These are phyloP conservation scores for Alouatta palliata DNA, from an alignment of 2,113 vertebrate genomes.

Conservation along the genomic window DNA sequence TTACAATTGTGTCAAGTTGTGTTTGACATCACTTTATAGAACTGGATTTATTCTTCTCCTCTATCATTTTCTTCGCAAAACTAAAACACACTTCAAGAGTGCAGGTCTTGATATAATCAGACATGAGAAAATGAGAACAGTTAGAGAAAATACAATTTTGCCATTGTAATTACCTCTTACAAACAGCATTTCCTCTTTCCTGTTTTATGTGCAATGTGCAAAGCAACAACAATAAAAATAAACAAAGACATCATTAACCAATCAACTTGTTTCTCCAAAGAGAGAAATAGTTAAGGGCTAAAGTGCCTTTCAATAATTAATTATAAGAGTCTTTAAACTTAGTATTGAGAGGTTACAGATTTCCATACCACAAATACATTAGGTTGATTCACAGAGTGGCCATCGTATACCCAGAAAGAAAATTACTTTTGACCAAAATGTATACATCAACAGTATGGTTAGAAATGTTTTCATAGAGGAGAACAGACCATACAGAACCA, in stretches of 20 bases:
- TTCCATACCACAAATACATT: constrained; percentile 15
- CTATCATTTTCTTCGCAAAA: constrained; percentile 50
- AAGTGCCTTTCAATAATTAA: constrained; percentile 69
- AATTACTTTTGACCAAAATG: constrained; percentile 36
- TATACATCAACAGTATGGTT: not conserved
- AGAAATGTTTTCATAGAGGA: not conserved
- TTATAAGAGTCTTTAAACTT: constrained; percentile 48
- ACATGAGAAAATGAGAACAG: constrained; percentile 67
- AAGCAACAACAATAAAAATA: constrained; percentile 59
- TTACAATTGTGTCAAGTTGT: constrained; percentile 15
- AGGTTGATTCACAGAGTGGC: constrained; percentile 39
- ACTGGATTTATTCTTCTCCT: constrained; percentile 48
- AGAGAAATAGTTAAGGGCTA: constrained; percentile 54
- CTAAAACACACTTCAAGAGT: constrained; percentile 31
- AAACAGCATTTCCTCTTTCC: constrained; percentile 71
- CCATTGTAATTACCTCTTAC: constrained; percentile 71
- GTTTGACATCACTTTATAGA: constrained; percentile 16
- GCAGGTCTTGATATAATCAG: constrained; percentile 51
- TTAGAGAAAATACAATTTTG: constrained; percentile 71
- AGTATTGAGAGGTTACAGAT: constrained; percentile 30
- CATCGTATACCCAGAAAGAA: constrained; percentile 25
- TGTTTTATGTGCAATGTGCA: constrained; percentile 50
- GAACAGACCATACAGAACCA: not conserved
- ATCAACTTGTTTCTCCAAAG: constrained; percentile 57
- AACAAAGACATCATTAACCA: constrained; percentile 67